A percentile compares a stretch with the other conserved stretches of the same genome.
phyloP scores from a whole-genome alignment of 2,888 invertebrate species.

The Steinernema hermaphroditum region DNA sequence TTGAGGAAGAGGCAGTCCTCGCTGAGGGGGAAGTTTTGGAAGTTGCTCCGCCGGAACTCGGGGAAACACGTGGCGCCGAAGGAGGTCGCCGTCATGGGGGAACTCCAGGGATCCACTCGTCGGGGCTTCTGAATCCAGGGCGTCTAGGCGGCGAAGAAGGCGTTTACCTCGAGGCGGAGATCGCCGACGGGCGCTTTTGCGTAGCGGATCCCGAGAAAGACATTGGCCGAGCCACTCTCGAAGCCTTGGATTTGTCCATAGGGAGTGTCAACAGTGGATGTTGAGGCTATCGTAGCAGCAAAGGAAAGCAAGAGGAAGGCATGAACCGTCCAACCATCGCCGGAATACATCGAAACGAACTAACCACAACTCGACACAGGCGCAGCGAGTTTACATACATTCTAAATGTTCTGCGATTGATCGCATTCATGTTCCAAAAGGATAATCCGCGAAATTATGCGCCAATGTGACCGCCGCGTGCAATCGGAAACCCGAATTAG shows the following conservation, averaged over 20 bases:
- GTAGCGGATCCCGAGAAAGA: slow-evolving; percentile 12
- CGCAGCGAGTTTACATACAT: no score
- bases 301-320: no score
- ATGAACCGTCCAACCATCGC: no score
- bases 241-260: slow-evolving; percentile 2
- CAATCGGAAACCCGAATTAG: no score
- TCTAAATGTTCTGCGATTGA: no score
- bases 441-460: no score
- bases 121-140: slow-evolving; percentile 44
- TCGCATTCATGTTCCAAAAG: no score
- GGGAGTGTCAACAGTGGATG: background rate
- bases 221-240: background rate
- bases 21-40: slow-evolving; percentile 2
- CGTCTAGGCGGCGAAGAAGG: background rate
- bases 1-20: slow-evolving; percentile 48
- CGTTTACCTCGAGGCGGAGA: slow-evolving; percentile 9
- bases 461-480: no score
- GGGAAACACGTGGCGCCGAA: slow-evolving; percentile 41
- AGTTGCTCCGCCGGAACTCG: background rate
- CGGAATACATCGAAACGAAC: no score
- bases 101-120: slow-evolving; percentile 39
- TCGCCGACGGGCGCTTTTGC: slow-evolving; percentile 16
- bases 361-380: no score
- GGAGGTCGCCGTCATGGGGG: slow-evolving; percentile 30
- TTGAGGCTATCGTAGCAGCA: no score